Evolutionary conservation across 2,797 vertebrate genomes (phyloP).

Genomic region (Syngnathus rostellatus): DNA sequence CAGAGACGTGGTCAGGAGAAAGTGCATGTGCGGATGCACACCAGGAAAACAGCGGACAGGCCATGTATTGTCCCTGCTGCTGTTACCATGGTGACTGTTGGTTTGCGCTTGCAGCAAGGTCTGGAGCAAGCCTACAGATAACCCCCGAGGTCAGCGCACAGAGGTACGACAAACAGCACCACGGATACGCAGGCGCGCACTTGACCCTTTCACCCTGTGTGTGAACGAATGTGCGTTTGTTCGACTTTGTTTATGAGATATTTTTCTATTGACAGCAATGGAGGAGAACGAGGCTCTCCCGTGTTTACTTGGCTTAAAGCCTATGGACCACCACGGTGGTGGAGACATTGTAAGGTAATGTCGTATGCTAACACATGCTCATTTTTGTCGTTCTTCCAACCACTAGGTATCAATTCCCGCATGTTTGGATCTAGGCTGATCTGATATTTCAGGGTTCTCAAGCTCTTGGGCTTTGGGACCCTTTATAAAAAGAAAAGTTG

Average conservation of each 20-base stretch:
- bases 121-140: constrained; percentile 61
- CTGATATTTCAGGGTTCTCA: too few species aligned
- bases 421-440: too few species aligned
- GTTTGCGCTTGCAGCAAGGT: constrained; percentile 47
- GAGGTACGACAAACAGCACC: constrained; percentile 35
- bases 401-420: too few species aligned
- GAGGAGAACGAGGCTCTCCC: not conserved
- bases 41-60: constrained; percentile 28
- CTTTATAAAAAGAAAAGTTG: too few species aligned
- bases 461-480: too few species aligned
- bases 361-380: not conserved
- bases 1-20: constrained; percentile 8
- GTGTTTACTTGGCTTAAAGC: not conserved
- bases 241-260: not conserved
- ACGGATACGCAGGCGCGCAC: constrained; percentile 29
- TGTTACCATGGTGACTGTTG: constrained; percentile 60
- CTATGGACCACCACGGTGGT: not conserved
- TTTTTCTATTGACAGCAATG: not conserved
- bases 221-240: not conserved
- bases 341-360: too few species aligned
- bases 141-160: constrained; percentile 61
- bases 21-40: constrained; percentile 9
- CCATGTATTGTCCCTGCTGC: constrained; percentile 49
- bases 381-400: too few species aligned
- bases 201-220: constrained; percentile 23